Evolutionary conservation across 2,113 vertebrate species (phyloP).

Genomic region (Eudyptes chrysolophus): DNA sequence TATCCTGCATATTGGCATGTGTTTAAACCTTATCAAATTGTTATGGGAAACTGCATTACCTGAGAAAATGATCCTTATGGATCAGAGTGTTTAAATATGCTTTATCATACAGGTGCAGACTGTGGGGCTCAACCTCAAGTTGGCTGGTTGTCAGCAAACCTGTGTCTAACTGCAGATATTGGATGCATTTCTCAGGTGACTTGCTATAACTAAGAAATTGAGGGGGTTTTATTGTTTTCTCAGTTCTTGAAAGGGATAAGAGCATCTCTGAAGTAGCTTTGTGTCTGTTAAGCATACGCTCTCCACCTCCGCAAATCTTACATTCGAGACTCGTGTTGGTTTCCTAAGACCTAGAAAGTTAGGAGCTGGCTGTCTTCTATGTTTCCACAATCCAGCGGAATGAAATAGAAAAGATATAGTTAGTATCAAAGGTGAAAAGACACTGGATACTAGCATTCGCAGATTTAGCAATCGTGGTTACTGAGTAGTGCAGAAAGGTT

Average conservation of each 20-base stretch:
- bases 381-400: background rate
- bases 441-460: background rate
- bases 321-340: fast-evolving
- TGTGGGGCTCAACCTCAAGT: background rate
- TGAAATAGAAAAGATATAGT: background rate
- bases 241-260: background rate
- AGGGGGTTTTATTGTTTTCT: background rate
- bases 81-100: background rate
- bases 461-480: background rate
- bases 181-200: background rate
- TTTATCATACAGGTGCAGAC: background rate
- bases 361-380: background rate
- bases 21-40: background rate
- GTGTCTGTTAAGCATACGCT: background rate
- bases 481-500: background rate
- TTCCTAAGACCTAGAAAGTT: background rate
- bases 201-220: background rate
- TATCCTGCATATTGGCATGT: background rate
- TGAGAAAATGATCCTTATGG: background rate
- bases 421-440: background rate
- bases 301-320: background rate
- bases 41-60: background rate
- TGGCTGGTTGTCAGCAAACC: background rate
- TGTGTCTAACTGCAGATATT: background rate
- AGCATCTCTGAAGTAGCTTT: background rate